A percentile compares a stretch with the other conserved stretches of the same genome.
Evolutionary conservation across 2,113 vertebrate species (phyloP).

Genomic region (Mellivora capensis): DNA sequence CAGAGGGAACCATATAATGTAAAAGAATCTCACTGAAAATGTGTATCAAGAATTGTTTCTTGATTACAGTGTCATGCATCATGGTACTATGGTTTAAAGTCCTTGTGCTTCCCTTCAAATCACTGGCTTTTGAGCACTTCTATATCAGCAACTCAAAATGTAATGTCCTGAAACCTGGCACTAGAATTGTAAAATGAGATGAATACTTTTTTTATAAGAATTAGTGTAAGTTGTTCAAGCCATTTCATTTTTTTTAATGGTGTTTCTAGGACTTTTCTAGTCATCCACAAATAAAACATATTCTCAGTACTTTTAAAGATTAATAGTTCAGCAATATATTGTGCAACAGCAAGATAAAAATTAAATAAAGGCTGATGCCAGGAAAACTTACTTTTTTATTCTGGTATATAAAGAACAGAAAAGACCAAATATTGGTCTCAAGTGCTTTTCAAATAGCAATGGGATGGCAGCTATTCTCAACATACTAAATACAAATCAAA

Average conservation of each 20-base stretch:
- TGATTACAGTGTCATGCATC: slow-evolving; percentile 45
- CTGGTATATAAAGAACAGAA: slow-evolving; percentile 40
- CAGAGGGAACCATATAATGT: not conserved
- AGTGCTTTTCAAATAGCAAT: not conserved
- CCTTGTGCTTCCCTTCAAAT: not conserved
- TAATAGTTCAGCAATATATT: slow-evolving; percentile 48
- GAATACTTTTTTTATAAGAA: slow-evolving; percentile 45
- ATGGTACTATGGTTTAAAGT: not conserved
- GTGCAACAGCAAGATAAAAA: slow-evolving; percentile 58
- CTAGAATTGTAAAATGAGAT: not conserved
- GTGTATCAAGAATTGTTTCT: slow-evolving; percentile 35
- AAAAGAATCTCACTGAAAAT: slow-evolving; percentile 44
- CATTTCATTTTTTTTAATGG: slow-evolving; percentile 21
- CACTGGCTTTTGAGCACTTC: not conserved
- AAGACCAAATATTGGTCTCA: not conserved
- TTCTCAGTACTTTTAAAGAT: slow-evolving; percentile 47
- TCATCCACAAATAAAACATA: slow-evolving; percentile 24
- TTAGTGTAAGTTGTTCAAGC: not conserved
- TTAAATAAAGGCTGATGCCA: slow-evolving; percentile 54
- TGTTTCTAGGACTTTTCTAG: slow-evolving; percentile 7
- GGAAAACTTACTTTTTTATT: slow-evolving; percentile 31
- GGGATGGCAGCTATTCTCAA: not conserved
- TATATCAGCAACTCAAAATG: slow-evolving; percentile 15
- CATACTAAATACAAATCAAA: slow-evolving; percentile 2
- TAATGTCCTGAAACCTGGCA: slow-evolving; percentile 10